A percentile compares a stretch with the other conserved stretches of the same genome.
These are phyloP conservation scores for Sterrhoptilus dennistouni DNA, from an alignment of 2,113 vertebrate genomes.

Conservation along the genomic window DNA sequence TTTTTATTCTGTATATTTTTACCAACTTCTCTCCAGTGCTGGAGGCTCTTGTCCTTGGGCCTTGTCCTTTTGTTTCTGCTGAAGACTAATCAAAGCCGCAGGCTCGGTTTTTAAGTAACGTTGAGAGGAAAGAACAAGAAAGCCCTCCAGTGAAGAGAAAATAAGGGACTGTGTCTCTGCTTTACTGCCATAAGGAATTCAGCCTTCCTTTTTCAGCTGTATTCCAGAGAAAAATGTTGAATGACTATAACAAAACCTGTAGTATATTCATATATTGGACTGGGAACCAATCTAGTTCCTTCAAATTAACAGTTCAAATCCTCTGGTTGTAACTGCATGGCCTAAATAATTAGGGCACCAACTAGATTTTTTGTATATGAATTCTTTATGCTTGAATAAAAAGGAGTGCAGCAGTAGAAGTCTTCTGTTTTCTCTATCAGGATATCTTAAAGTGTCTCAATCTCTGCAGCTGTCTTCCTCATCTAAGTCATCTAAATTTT, in stretches of 20 bases:
- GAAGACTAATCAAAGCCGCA: background rate
- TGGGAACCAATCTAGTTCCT: background rate
- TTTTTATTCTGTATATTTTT: background rate
- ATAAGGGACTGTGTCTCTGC: background rate
- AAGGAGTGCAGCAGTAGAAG: background rate
- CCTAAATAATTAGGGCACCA: background rate
- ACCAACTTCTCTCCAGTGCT: background rate
- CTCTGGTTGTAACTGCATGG: background rate
- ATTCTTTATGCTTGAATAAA: background rate
- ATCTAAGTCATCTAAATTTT: background rate
- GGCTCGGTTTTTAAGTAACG: background rate
- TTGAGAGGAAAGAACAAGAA: background rate
- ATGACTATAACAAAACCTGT: background rate
- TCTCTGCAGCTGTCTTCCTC: background rate
- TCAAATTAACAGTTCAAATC: background rate
- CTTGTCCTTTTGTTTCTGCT: background rate
- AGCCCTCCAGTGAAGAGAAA: background rate
- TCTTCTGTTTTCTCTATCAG: background rate
- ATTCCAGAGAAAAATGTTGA: background rate
- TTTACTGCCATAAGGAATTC: background rate
- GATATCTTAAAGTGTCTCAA: background rate
- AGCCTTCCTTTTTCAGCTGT: background rate
- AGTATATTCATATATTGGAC: background rate
- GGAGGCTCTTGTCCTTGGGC: background rate
- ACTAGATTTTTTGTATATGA: background rate